A percentile compares a stretch with the other conserved stretches of the same genome.
phyloP scores from a whole-genome alignment of 2,888 invertebrate species.

The Trissolcus brochymenae region DNA sequence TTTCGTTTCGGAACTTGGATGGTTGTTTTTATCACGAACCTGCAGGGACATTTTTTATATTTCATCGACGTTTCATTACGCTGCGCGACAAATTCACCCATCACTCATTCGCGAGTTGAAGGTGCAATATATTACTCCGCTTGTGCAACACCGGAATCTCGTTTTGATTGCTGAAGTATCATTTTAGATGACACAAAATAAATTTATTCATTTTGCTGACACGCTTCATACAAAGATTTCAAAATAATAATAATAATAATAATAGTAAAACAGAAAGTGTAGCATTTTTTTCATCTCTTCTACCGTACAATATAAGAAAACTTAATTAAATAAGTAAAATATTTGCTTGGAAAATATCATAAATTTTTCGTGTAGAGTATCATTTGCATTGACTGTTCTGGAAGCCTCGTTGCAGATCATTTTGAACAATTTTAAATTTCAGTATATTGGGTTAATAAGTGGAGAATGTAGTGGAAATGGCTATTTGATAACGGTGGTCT shows the following conservation, averaged over 20 bases:
- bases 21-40: too few relatives aligned
- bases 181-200: background rate
- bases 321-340: too few relatives aligned
- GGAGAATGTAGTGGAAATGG: constrained; percentile 18
- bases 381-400: background rate
- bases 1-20: too few relatives aligned
- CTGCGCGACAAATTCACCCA: constrained; percentile 21
- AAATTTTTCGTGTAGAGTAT: too few relatives aligned
- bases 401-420: constrained; percentile 6
- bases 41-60: constrained; percentile 17
- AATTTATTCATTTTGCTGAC: background rate
- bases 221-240: background rate
- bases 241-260: background rate
- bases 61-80: constrained; percentile 36
- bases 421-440: constrained; percentile 8
- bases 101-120: constrained; percentile 14
- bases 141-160: constrained; percentile 6
- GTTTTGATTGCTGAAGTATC: background rate
- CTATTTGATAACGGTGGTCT: constrained; percentile 30
- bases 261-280: background rate
- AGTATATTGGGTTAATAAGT: constrained; percentile 15
- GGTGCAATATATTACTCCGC: too few relatives aligned
- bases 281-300: too few relatives aligned
- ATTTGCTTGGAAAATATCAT: too few relatives aligned
- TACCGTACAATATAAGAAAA: too few relatives aligned